phyloP scores from a whole-genome alignment of 2,113 vertebrate genomes.

The Chauna torquata region DNA sequence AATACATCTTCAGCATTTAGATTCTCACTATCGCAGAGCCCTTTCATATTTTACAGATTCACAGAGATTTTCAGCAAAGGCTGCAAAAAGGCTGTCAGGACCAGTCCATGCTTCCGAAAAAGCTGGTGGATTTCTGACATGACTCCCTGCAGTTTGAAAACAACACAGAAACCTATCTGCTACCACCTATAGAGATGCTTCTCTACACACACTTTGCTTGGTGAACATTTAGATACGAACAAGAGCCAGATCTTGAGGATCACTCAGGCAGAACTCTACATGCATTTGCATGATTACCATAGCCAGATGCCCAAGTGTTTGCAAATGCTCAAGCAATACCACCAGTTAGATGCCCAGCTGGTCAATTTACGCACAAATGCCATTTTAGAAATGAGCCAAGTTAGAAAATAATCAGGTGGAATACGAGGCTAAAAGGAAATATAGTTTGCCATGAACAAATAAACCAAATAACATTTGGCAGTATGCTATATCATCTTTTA shows the following conservation, averaged over 20 bases:
- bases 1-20: background rate
- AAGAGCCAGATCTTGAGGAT: background rate
- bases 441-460: background rate
- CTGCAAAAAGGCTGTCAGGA: background rate
- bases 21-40: background rate
- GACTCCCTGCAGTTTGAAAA: background rate
- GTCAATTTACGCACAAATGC: background rate
- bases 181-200: background rate
- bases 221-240: background rate
- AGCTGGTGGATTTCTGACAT: background rate
- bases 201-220: accelerated
- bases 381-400: background rate
- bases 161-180: background rate
- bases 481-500: background rate
- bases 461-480: background rate
- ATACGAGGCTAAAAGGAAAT: background rate
- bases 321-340: background rate
- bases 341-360: background rate
- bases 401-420: background rate
- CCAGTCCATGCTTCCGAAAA: background rate
- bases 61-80: background rate
- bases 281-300: background rate
- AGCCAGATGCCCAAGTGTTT: background rate
- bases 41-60: background rate
- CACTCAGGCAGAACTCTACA: background rate